A percentile compares a stretch with the other conserved stretches of the same genome.
These are phyloP conservation scores for Leucozona laternaria DNA, from an alignment of 2,888 invertebrate species.

Conservation along the genomic window DNA sequence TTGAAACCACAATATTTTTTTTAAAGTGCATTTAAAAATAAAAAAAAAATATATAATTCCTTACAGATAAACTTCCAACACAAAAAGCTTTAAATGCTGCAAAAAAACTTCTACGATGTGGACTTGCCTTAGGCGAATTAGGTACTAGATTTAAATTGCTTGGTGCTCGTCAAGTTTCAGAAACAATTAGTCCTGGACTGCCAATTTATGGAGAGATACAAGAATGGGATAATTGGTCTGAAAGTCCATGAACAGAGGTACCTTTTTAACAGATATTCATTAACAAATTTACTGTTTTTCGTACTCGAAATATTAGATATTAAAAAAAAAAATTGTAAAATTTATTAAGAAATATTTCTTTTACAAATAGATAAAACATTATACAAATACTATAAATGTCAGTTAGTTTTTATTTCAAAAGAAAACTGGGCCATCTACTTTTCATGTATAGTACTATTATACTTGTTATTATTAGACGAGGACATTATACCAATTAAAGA, in stretches of 20 bases:
- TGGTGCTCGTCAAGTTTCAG: conserved; percentile 84
- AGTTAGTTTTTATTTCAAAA: background rate
- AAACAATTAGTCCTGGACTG: conserved; percentile 84
- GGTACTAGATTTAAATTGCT: conserved; percentile 82
- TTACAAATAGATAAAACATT: too few relatives aligned
- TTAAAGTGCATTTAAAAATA: conserved; percentile 42
- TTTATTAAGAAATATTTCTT: too few relatives aligned
- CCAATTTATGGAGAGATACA: conserved; percentile 84
- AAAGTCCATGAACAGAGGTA: conserved; percentile 75
- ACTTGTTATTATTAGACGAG: background rate
- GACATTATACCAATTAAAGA: background rate
- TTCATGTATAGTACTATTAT: background rate
- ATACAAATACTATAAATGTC: background rate
- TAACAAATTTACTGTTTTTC: background rate
- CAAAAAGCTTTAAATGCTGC: conserved; percentile 82
- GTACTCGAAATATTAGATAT: background rate
- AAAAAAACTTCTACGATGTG: conserved; percentile 83
- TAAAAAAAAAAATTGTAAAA: too few relatives aligned
- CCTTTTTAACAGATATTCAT: too few relatives aligned
- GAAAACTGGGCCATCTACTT: background rate
- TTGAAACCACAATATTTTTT: too few relatives aligned
- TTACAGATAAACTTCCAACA: conserved; percentile 83
- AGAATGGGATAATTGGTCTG: conserved; percentile 83
- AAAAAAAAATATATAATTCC: conserved; percentile 37
- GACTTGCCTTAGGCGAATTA: conserved; percentile 83